Evolutionary conservation across 2,888 invertebrate species (phyloP).

Genomic region (Amphipyra tragopoginis): DNA sequence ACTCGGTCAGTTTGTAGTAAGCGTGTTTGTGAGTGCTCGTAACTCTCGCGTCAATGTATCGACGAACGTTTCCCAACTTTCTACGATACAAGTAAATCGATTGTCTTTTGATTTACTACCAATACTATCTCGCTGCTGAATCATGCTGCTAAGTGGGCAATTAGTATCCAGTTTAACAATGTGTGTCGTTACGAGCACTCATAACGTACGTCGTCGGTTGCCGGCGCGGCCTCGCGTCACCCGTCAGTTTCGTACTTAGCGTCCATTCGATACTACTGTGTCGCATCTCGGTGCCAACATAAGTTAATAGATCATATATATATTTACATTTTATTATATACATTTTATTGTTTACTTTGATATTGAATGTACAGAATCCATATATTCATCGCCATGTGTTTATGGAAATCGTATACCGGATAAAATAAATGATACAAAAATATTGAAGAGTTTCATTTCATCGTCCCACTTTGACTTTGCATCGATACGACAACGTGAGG

Average conservation of each 20-base stretch:
- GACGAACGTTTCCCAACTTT: neutral
- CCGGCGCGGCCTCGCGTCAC: slow-evolving; percentile 37
- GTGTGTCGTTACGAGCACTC: too few relatives aligned
- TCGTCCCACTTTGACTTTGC: slow-evolving; percentile 57
- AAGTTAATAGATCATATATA: slow-evolving; percentile 80
- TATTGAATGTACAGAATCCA: slow-evolving; percentile 85
- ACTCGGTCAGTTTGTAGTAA: slow-evolving; percentile 1
- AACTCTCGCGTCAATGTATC: neutral
- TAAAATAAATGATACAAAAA: slow-evolving; percentile 82
- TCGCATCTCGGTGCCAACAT: slow-evolving; percentile 84
- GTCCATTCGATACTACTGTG: slow-evolving; percentile 79
- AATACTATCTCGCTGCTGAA: too few relatives aligned
- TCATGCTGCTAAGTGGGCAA: too few relatives aligned
- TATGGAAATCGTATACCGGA: slow-evolving; percentile 85
- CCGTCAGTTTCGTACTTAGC: slow-evolving; percentile 63
- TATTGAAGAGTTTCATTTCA: slow-evolving; percentile 68
- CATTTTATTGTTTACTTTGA: slow-evolving; percentile 86
- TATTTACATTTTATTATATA: slow-evolving; percentile 86
- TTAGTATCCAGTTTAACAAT: too few relatives aligned
- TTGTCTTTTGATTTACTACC: neutral
- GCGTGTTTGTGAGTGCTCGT: neutral
- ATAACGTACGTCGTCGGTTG: slow-evolving; percentile 19
- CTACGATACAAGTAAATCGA: neutral
- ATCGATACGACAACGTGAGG: slow-evolving; percentile 51
- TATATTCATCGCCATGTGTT: slow-evolving; percentile 85